A percentile compares a stretch with the other conserved stretches of the same genome.
Evolutionary conservation across 2,113 vertebrate species (phyloP).

Genomic region (Emydura subglobosa): DNA sequence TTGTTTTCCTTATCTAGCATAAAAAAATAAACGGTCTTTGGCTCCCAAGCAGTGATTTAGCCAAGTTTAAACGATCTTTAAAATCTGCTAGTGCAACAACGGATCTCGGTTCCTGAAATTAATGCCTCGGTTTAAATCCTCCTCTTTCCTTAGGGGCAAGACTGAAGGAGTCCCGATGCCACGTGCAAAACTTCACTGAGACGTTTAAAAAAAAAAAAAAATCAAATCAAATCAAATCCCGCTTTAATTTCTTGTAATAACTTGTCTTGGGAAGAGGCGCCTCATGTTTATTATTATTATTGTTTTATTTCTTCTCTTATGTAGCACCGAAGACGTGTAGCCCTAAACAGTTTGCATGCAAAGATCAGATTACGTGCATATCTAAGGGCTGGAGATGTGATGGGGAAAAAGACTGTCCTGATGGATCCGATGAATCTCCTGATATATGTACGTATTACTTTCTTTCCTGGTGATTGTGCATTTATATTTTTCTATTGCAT

Average conservation of each 20-base stretch:
- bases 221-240: conserved; percentile 35
- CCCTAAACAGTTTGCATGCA: conserved; percentile 97
- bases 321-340: conserved; percentile 94
- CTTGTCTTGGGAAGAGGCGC: conserved; percentile 55
- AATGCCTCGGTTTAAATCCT: conserved; percentile 61
- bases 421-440: conserved; percentile 94
- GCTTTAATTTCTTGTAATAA: not conserved
- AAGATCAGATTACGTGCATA: conserved; percentile 96
- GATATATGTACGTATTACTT: conserved; percentile 92
- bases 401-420: conserved; percentile 96
- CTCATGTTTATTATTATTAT: conserved; percentile 26
- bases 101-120: conserved; percentile 57
- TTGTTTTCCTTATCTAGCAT: conserved; percentile 21
- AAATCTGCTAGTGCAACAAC: conserved; percentile 53
- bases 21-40: conserved; percentile 20
- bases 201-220: not conserved
- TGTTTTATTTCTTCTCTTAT: conserved; percentile 58
- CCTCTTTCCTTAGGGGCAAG: conserved; percentile 58
- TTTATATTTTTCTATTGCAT: not conserved
- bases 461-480: not conserved
- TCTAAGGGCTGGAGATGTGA: conserved; percentile 99
- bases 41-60: conserved; percentile 66
- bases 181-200: conserved; percentile 6
- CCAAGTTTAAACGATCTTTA: conserved; percentile 72
- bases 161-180: conserved; percentile 44